Percentiles rank a stretch among this genome's conserved stretches.
phyloP scores from a whole-genome alignment of 2,797 vertebrate genomes.

The Masticophis lateralis region DNA sequence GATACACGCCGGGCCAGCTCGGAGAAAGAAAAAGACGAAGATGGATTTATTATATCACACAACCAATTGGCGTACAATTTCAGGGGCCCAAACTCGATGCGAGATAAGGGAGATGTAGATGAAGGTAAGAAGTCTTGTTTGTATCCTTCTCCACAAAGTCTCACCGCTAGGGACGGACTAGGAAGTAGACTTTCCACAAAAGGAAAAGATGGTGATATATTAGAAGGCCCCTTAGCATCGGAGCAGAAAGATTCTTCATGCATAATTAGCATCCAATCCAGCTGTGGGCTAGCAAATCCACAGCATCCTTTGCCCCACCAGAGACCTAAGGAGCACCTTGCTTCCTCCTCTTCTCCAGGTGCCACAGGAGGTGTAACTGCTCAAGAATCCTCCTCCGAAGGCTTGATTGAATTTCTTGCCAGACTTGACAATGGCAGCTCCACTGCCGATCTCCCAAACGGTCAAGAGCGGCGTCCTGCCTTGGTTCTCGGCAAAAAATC shows the following conservation, averaged over 20 bases:
- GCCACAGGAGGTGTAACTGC: neutral
- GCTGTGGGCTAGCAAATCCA: conserved; percentile 21
- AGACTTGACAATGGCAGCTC: conserved; percentile 56
- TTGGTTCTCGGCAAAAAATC: conserved; percentile 13
- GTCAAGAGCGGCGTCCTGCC: conserved; percentile 27
- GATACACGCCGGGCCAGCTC: conserved; percentile 38
- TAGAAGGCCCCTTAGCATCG: conserved; percentile 30
- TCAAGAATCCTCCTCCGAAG: conserved; percentile 70
- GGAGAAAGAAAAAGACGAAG: conserved; percentile 47
- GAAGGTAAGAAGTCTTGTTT: conserved; percentile 36
- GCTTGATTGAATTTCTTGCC: conserved; percentile 71
- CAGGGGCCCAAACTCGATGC: conserved; percentile 34
- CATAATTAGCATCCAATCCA: conserved; percentile 28
- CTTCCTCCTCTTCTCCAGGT: neutral
- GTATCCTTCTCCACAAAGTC: neutral
- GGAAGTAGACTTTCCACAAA: conserved; percentile 31
- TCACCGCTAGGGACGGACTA: conserved; percentile 21
- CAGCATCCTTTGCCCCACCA: conserved; percentile 3
- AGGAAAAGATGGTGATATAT: conserved; percentile 14
- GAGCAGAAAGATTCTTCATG: conserved; percentile 20
- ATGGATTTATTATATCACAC: conserved; percentile 19
- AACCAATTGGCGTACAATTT: conserved; percentile 37
- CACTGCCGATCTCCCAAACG: conserved; percentile 12
- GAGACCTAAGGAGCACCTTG: neutral
- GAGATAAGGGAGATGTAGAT: conserved; percentile 32